Evolutionary conservation across 2,888 invertebrate species (phyloP), one percentile per base, ranked within the genome.

Genomic region (Conus canariensis): DNA sequence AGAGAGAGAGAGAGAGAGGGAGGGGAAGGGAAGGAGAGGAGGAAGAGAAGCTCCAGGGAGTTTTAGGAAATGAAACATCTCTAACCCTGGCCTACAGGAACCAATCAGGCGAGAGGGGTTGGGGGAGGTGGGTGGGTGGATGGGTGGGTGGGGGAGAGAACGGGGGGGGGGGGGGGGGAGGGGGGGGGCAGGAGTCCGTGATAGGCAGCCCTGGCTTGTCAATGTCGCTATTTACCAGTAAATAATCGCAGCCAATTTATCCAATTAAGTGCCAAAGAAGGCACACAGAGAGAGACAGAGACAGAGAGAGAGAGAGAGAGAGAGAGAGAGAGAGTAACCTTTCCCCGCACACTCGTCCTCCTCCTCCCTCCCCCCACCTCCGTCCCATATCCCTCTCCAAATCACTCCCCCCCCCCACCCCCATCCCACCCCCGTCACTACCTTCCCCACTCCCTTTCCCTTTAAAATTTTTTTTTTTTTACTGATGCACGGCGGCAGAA

Each of bases 171-270:
- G 2, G 45, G 45, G 45, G 45, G 45, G 45, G 45, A 3, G 45
- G 45, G 4, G 45, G 45, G 45, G 45, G 45, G 89, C 58, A 19
- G 22, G 85, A 22, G 77, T 12, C 77, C 56, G 64, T 59, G 89
- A 89, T 89, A 89, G 67, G 89, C 85, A 85, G 70, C 16, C 74
- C 22, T 10, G 25, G 30, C 89, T 89, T 89, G 89, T 89, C 89
- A 89, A 85, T 85, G 89, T 70, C 89, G 89, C 89, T 85, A 89
- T 89, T 89, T 77, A 89, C 89, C 85, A 85, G 85, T 89, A 89
- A 89, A 89, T 89, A 89, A 89, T 89, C 89, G 89, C 74, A 58
- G 89, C 89, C 89, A 89, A 89, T 89, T 89, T 89, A 89, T 70
- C 85, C 89, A 89, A 89, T 89, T 89, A 89, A 89, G 89, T 74